Conservation (phyloP, 1,140 invertebrate species). For the Trichonephila clavata region DNA sequence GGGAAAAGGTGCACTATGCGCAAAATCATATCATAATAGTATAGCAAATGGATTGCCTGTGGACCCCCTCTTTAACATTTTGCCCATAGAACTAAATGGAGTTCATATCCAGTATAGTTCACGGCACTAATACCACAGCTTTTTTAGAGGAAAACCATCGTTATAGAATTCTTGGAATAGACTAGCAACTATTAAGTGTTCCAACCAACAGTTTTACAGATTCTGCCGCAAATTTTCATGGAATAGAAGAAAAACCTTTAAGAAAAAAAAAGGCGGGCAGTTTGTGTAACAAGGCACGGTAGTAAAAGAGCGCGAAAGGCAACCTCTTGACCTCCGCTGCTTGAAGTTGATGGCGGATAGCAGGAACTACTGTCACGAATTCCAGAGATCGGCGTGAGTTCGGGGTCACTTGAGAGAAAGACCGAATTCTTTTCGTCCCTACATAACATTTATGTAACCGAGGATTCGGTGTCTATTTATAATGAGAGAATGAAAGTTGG, state of each 20-base stretch:
- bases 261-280: not conserved
- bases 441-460: constrained; percentile 28
- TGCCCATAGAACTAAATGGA: not conserved
- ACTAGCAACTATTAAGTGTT: not conserved
- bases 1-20: not conserved
- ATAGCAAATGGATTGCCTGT: not conserved
- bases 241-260: not conserved
- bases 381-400: constrained; percentile 40
- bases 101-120: not conserved
- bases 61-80: not conserved
- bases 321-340: constrained; percentile 23
- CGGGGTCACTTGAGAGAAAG: constrained; percentile 34
- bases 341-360: constrained; percentile 37
- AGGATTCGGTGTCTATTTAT: constrained; percentile 13
- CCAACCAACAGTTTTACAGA: not conserved
- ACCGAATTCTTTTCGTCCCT: constrained; percentile 28
- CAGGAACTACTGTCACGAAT: constrained; percentile 57
- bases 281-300: constrained; percentile 14
- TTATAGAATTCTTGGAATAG: not conserved
- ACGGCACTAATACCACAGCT: not conserved
- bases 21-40: not conserved
- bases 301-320: not conserved
- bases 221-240: not conserved
- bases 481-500: not conserved
- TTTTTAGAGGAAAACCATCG: not conserved